Percentiles rank a stretch among this genome's conserved stretches.
These are phyloP conservation scores for Capitulum mitella DNA, from an alignment of 2,888 invertebrate genomes.

Conservation along the genomic window DNA sequence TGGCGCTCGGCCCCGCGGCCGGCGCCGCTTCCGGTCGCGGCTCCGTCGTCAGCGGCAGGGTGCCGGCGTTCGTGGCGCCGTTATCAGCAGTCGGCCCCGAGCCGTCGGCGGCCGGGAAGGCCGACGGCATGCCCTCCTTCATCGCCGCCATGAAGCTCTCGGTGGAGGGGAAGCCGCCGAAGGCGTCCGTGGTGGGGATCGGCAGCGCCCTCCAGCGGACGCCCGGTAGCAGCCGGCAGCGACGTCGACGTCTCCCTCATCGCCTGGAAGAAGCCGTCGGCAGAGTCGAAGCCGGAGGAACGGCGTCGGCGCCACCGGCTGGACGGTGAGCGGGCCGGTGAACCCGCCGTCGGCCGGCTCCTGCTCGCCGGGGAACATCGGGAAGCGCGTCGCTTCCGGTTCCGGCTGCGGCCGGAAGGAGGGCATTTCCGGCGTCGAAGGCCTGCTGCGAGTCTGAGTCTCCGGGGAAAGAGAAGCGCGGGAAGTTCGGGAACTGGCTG, in stretches of 20 bases:
- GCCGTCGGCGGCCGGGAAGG: not conserved
- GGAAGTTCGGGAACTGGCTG: conserved; percentile 16
- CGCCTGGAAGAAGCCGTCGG: not conserved
- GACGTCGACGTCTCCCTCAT: not conserved
- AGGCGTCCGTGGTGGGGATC: not conserved
- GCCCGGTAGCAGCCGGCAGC: not conserved
- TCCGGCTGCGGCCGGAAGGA: not conserved
- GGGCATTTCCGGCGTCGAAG: too few species aligned
- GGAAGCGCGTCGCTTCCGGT: not conserved
- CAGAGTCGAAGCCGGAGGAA: not conserved
- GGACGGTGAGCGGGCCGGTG: not conserved
- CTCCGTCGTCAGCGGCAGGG: not conserved
- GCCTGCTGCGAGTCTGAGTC: not conserved
- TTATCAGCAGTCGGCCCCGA: too few species aligned
- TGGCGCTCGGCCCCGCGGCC: not conserved
- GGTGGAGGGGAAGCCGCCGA: not conserved
- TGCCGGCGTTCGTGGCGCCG: not conserved
- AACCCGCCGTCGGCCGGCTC: not conserved
- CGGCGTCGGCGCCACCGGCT: not conserved
- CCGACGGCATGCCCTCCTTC: not conserved
- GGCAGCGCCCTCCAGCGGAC: not conserved
- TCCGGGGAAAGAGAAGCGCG: not conserved
- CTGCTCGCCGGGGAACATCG: too few species aligned
- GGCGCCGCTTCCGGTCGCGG: not conserved
- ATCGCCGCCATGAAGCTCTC: not conserved